Base-by-base conservation (phyloP, 2,888 invertebrate species). In the Hyposoter didymator region DNA sequence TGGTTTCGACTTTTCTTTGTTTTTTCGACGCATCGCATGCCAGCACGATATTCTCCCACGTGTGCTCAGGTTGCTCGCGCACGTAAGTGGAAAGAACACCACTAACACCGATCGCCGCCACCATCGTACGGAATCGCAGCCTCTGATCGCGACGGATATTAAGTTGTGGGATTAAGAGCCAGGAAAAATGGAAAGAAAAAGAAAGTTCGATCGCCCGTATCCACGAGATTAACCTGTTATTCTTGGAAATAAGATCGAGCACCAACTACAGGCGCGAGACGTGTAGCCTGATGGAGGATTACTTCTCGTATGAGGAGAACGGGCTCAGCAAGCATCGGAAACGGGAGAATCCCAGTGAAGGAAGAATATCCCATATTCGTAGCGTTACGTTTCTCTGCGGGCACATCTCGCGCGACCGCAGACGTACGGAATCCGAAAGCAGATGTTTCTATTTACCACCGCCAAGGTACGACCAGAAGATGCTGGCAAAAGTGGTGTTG, bases 201-300 rank as follows among this genome's bases (percentile, higher is more conserved):
- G 59, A 72, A 80, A 80, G 45, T 76, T 80, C 73, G 39, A 32
- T 79, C 69, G 17, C 73, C 52, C n/a, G 55, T 45, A 64, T 45
- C 90, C 87, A 86, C 85, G 87, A 91, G 91, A 92, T 92, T 91
- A 91, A 91, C 90, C 90, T 90, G 91, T 92, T 92, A 90, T 89
- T 81, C 81, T 64, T 74, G 32, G 73, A 80, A 62, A 69, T 72
- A 83, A 78, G 52, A 79, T 81, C 74, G 69, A 69, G 39, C 52
- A 35, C 52, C 62, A 45, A 59, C 67, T 52, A 19, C 35, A 73
- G 47, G 59, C 17, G 45, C 55, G 64, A 76, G 75, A 84, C 59
- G 79, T 64, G 45, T 66, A 73, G 64, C 78, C 67, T 4, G 52
- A 35, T 0, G 55, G 70, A 59, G 67, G 85, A 81, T 85, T 83